These are phyloP conservation scores for Hipparchia semele DNA, from an alignment of 2,888 invertebrate genomes.

Conservation along the genomic window DNA sequence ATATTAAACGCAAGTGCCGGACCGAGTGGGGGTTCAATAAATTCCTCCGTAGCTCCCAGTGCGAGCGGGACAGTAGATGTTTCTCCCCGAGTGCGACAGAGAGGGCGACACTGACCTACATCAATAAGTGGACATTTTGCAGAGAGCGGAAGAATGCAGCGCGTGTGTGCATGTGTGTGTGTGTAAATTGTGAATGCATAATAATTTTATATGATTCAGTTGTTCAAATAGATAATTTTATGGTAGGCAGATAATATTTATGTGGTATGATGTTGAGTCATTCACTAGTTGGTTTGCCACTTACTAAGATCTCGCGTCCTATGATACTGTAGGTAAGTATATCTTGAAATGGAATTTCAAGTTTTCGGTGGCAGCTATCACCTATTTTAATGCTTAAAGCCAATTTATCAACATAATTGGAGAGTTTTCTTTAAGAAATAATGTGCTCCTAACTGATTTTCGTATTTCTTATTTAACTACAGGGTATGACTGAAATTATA, in stretches of 20 bases:
- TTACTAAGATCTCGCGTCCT: too few species aligned
- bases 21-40: constrained; percentile 55
- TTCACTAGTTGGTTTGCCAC: too few species aligned
- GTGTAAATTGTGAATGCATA: constrained; percentile 21
- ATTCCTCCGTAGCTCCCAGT: constrained; percentile 51
- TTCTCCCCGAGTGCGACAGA: constrained; percentile 47
- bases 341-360: too few species aligned
- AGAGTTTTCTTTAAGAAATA: too few species aligned
- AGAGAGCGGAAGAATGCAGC: constrained; percentile 61
- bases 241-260: neutral
- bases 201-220: constrained; percentile 9
- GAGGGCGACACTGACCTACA: constrained; percentile 68
- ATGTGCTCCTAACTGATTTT: too few species aligned
- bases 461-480: too few species aligned
- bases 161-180: constrained; percentile 38
- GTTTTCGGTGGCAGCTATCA: too few species aligned
- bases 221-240: constrained; percentile 19
- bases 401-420: too few species aligned
- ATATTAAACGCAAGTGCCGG: constrained; percentile 35
- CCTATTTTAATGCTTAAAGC: too few species aligned
- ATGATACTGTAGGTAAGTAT: too few species aligned
- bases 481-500: too few species aligned
- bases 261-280: neutral
- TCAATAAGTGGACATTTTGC: constrained; percentile 72
- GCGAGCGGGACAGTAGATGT: constrained; percentile 40